Evolutionary conservation across 2,888 invertebrate species (phyloP).

Genomic region (Euspilapteryx auroguttella): DNA sequence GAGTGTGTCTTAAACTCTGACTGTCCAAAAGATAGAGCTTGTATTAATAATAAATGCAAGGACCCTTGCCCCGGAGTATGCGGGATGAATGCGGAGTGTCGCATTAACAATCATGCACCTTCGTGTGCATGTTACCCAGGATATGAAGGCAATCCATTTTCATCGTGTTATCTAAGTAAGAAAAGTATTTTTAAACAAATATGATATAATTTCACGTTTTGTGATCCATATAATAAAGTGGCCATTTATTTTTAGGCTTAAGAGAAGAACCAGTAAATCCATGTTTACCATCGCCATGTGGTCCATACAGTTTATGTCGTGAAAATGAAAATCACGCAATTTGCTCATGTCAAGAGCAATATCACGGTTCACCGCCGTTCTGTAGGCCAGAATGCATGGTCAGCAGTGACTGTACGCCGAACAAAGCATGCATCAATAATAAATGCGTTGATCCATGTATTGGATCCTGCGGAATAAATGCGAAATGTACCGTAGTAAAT

Average conservation of each 20-base stretch:
- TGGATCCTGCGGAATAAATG: constrained; percentile 81
- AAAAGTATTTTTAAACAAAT: too few species aligned
- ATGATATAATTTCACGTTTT: too few species aligned
- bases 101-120: constrained; percentile 81
- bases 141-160: constrained; percentile 77
- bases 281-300: constrained; percentile 72
- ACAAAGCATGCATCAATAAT: constrained; percentile 77
- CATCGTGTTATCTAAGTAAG: constrained; percentile 67
- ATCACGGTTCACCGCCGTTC: constrained; percentile 76
- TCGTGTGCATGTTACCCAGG: constrained; percentile 74
- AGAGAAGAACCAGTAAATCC: constrained; percentile 48
- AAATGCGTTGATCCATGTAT: constrained; percentile 82
- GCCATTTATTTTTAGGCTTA: constrained; percentile 36
- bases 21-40: constrained; percentile 75
- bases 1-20: constrained; percentile 89
- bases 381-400: constrained; percentile 83
- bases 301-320: constrained; percentile 78
- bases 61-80: constrained; percentile 84
- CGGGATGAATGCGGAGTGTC: constrained; percentile 81
- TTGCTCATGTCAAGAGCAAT: constrained; percentile 78
- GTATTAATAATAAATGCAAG: constrained; percentile 80
- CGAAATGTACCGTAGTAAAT: constrained; percentile 80
- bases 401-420: constrained; percentile 80
- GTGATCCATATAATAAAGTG: too few species aligned
- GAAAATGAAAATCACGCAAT: constrained; percentile 73